phyloP scores from a whole-genome alignment of 2,888 invertebrate species.

The Heliconius cydno region DNA sequence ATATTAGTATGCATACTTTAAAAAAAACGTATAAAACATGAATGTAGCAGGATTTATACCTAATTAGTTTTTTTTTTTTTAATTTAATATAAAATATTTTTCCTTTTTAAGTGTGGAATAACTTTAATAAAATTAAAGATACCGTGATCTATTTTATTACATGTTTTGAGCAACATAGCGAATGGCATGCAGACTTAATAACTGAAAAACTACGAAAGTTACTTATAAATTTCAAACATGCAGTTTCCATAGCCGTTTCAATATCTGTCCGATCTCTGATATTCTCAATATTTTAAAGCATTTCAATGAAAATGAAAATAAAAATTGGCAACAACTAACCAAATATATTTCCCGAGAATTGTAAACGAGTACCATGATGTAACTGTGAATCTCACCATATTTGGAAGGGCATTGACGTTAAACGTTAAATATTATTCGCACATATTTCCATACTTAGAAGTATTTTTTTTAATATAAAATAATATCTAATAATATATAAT shows the following conservation, averaged over 20 bases:
- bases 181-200: too few species aligned
- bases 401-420: constrained; percentile 51
- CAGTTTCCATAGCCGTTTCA: not conserved
- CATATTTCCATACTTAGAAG: not conserved
- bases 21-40: too few species aligned
- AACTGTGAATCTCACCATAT: constrained; percentile 53
- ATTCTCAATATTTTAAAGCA: not conserved
- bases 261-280: not conserved
- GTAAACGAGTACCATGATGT: constrained; percentile 56
- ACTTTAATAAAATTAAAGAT: too few species aligned
- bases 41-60: too few species aligned
- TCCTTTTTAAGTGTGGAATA: too few species aligned
- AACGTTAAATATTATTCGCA: constrained; percentile 11
- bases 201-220: too few species aligned
- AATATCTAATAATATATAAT: constrained; percentile 4
- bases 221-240: not conserved
- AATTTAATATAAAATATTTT: too few species aligned
- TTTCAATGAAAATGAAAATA: not conserved
- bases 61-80: too few species aligned
- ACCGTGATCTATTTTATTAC: too few species aligned
- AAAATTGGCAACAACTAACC: not conserved
- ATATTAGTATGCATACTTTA: too few species aligned
- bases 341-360: constrained; percentile 5
- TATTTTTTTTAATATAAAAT: too few species aligned
- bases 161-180: too few species aligned